A percentile compares a stretch with the other conserved stretches of the same genome.
phyloP scores from a whole-genome alignment of 2,888 invertebrate species.

The Drosophila monieri region DNA sequence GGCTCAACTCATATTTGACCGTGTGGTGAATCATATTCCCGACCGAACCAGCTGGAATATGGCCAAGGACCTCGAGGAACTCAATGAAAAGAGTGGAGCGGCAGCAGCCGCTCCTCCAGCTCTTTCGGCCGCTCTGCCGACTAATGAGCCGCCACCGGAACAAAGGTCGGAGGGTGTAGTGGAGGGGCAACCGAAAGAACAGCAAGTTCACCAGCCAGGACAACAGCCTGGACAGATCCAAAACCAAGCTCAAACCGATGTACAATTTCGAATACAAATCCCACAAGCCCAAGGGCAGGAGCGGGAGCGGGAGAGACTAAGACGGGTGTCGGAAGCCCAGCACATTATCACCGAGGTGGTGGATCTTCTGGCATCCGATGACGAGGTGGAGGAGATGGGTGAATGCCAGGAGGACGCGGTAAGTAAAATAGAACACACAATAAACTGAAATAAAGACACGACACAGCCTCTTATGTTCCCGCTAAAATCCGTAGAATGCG shows the following conservation, averaged over 20 bases:
- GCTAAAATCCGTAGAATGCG: neutral
- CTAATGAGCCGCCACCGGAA: too few species aligned
- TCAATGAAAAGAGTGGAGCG: neutral
- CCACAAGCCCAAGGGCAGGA: too few species aligned
- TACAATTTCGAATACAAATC: too few species aligned
- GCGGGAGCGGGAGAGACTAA: neutral
- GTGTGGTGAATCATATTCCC: conserved; percentile 42
- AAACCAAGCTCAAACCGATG: neutral
- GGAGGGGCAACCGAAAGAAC: neutral
- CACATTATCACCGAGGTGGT: conserved; percentile 20
- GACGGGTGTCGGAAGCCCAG: neutral
- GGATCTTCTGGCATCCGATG: conserved; percentile 52
- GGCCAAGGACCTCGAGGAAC: conserved; percentile 85
- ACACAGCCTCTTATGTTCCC: neutral
- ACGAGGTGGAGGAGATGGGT: conserved; percentile 23
- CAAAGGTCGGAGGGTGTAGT: too few species aligned
- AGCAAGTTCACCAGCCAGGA: too few species aligned
- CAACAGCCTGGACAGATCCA: neutral
- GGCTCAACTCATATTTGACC: conserved; percentile 85
- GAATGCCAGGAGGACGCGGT: conserved; percentile 10
- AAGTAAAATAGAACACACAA: neutral
- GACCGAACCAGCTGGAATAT: conserved; percentile 75
- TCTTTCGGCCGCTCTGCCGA: too few species aligned
- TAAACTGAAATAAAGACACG: neutral
- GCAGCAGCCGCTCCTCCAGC: conserved; percentile 74